phyloP scores from a whole-genome alignment of 2,888 invertebrate genomes.

The Yponomeuta evonymella region DNA sequence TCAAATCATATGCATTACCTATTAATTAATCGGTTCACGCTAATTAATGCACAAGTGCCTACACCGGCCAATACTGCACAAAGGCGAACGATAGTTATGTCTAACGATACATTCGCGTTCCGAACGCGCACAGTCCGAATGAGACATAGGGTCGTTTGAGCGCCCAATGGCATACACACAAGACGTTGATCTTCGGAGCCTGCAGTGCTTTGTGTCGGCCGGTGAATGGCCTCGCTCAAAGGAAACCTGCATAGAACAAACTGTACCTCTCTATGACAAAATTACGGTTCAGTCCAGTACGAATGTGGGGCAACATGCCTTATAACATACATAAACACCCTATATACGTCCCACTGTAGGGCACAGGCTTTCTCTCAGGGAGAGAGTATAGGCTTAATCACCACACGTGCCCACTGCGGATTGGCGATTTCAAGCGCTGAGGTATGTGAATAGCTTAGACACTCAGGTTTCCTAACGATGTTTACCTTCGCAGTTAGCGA shows the following conservation, averaged over 20 bases:
- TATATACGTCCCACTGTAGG: too few species aligned
- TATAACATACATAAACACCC: too few species aligned
- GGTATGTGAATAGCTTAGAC: too few species aligned
- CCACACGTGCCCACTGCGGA: too few species aligned
- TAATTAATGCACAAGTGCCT: constrained; percentile 60
- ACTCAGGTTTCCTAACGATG: too few species aligned
- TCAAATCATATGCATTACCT: constrained; percentile 46
- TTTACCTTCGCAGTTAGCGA: too few species aligned
- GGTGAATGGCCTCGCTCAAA: constrained; percentile 51
- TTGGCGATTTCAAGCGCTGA: too few species aligned
- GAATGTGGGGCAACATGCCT: constrained; percentile 14
- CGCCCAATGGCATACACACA: constrained; percentile 41
- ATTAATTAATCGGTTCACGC: constrained; percentile 69
- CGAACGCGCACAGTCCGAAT: constrained; percentile 34
- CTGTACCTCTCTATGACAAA: constrained; percentile 44
- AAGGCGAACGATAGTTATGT: constrained; percentile 34
- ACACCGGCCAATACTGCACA: constrained; percentile 53
- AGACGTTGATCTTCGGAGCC: constrained; percentile 59
- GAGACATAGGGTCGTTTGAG: constrained; percentile 45
- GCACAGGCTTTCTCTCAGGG: too few species aligned
- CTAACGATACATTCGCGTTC: constrained; percentile 37
- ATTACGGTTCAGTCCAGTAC: constrained; percentile 34
- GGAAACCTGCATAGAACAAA: constrained; percentile 44
- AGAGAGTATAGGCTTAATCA: too few species aligned
- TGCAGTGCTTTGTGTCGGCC: constrained; percentile 53